Evolutionary conservation across 2,113 vertebrate species (phyloP).

Genomic region (Isurus oxyrinchus): DNA sequence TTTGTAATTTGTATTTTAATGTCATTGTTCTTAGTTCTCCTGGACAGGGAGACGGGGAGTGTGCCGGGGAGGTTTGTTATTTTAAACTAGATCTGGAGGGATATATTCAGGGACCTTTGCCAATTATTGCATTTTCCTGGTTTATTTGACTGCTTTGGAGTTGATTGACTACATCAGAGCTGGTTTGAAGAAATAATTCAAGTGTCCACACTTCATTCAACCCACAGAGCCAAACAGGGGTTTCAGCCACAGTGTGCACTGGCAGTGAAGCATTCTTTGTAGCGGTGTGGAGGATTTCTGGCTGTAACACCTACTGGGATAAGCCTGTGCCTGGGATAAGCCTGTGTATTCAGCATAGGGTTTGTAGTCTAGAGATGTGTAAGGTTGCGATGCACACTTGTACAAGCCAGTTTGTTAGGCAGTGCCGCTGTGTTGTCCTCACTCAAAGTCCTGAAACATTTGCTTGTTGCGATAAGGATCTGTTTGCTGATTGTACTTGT

Average conservation of each 20-base stretch:
- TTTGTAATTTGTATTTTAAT: background rate
- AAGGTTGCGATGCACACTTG: background rate
- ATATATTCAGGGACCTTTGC: background rate
- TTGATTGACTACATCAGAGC: background rate
- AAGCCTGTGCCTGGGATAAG: background rate
- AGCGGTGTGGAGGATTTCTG: background rate
- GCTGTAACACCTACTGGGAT: background rate
- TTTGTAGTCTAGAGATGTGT: too few relatives aligned
- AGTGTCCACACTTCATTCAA: background rate
- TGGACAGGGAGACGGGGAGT: background rate
- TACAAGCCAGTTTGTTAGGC: background rate
- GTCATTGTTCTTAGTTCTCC: background rate
- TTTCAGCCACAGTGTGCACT: background rate
- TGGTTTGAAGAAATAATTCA: background rate
- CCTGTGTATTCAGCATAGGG: background rate
- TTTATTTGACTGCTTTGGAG: background rate
- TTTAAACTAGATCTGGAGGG: background rate
- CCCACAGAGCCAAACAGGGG: background rate
- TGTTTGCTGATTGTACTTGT: slow-evolving; percentile 62
- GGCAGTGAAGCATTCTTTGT: background rate
- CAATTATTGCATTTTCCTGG: background rate
- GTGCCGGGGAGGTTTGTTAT: background rate
- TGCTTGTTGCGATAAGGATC: slow-evolving; percentile 74
- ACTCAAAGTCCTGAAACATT: slow-evolving; percentile 25
- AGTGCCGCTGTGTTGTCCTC: background rate